Conservation (phyloP, 2,797 vertebrate genomes). For the Hippopotamyrus pictus region DNA sequence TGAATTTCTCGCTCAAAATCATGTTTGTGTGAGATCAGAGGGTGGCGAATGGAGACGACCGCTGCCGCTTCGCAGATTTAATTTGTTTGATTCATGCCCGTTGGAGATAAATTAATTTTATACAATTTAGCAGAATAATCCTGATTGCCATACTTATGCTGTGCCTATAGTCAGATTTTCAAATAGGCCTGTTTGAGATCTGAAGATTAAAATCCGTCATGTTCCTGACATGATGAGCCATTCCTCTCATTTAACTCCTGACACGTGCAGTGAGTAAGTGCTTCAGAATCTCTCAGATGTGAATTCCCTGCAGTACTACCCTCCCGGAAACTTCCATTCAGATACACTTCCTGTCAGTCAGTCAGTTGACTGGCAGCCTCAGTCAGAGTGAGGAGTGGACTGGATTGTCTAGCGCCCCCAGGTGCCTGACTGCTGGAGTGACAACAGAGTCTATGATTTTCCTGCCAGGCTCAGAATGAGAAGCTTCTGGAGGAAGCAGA, state of each 20-base stretch:
- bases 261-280: neutral
- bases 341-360: neutral
- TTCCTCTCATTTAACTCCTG: neutral
- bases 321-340: neutral
- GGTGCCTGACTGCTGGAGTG: neutral
- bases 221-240: neutral
- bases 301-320: neutral
- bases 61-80: neutral
- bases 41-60: neutral
- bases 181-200: neutral
- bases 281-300: neutral
- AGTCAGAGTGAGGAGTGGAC: neutral
- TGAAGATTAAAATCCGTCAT: neutral
- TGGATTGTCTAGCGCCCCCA: neutral
- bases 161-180: neutral
- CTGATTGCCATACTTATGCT: neutral
- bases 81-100: neutral
- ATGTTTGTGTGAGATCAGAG: neutral
- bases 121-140: neutral
- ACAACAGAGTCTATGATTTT: neutral
- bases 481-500: neutral
- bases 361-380: neutral
- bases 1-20: neutral
- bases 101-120: neutral
- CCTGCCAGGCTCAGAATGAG: neutral